Evolutionary conservation across 2,888 invertebrate genomes (phyloP), one percentile per base, ranked within the genome.

Genomic region (Steromphala cineraria): DNA sequence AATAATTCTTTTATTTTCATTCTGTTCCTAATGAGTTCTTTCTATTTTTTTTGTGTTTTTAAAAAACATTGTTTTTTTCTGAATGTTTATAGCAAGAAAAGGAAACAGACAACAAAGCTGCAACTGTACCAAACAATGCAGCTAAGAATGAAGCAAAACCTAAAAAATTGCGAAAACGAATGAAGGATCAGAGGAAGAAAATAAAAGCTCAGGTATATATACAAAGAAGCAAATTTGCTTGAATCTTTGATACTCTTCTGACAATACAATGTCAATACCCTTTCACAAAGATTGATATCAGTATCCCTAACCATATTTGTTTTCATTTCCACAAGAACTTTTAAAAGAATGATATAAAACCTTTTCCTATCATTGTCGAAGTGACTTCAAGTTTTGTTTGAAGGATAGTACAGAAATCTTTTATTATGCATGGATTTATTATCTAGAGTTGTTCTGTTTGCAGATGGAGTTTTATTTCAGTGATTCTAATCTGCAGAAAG

Each of bases 391-490:
- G 36, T 36, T 36, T 36, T 36, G 36, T 36, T 7, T 36, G 2
- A 36, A 36, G 7, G 7, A 36, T 2, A 36, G n/a, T 36, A 36
- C 36, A 36, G 36, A 36, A 36, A 36, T 7, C 36, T 36, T 36
- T 36, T 36, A 2, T 36, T 36, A 36, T 71, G 21, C n/a, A 17
- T 74, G 24, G 7, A 0, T 19, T 24, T 80, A n/a, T 46, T 75
- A 53, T 55, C 55, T 79, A 24, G n/a, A 15, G 52, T 40, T 80
- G 4, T 80, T 82, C 55, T 67, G 53, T 2, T 89, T 89, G 71
- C 97, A 98, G 95, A 97, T 99, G 96, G 98, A 98, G 93, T 98
- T 98, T 94, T 99, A 98, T 93, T 98, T 98, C 91, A 96, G 98
- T 87, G 97, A 98, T 94, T 96, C 98, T 0, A 98, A 98, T 94